Percentiles rank a stretch among this genome's conserved stretches.
Conservation (phyloP, 2,113 vertebrate species). For the Okapia johnstoni region DNA sequence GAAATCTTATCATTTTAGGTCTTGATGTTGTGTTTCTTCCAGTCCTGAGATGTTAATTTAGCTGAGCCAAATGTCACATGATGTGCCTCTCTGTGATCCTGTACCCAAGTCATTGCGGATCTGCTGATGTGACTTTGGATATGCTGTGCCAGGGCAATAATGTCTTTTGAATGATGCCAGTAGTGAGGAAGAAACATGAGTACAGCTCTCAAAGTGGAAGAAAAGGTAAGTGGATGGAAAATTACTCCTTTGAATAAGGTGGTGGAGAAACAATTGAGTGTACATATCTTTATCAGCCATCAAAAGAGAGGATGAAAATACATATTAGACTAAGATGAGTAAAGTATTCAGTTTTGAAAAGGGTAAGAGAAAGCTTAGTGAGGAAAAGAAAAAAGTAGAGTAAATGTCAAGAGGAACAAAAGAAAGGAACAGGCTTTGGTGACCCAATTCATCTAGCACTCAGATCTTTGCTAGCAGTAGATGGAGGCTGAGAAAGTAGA, state of each 20-base stretch:
- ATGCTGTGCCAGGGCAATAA: not conserved
- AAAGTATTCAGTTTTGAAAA: not conserved
- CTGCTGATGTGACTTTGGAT: not conserved
- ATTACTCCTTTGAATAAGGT: not conserved
- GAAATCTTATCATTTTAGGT: not conserved
- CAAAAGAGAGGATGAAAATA: not conserved
- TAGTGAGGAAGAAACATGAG: not conserved
- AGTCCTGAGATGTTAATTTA: not conserved
- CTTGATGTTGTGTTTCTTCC: not conserved
- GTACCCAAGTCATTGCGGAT: not conserved
- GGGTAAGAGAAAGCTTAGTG: not conserved
- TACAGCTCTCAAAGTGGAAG: not conserved
- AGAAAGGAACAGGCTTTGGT: not conserved
- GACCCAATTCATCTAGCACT: not conserved
- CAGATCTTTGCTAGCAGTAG: not conserved
- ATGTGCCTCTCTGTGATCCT: not conserved
- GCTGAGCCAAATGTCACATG: not conserved
- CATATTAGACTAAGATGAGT: not conserved
- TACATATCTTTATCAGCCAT: not conserved
- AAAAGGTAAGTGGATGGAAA: not conserved
- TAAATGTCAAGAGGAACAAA: conserved; percentile 26
- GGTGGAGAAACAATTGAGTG: not conserved
- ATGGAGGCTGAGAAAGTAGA: not conserved
- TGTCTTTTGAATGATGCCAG: not conserved
- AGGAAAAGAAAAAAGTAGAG: not conserved